These are phyloP conservation scores for Philereme vetulata DNA, from an alignment of 2,888 invertebrate species.

Conservation along the genomic window DNA sequence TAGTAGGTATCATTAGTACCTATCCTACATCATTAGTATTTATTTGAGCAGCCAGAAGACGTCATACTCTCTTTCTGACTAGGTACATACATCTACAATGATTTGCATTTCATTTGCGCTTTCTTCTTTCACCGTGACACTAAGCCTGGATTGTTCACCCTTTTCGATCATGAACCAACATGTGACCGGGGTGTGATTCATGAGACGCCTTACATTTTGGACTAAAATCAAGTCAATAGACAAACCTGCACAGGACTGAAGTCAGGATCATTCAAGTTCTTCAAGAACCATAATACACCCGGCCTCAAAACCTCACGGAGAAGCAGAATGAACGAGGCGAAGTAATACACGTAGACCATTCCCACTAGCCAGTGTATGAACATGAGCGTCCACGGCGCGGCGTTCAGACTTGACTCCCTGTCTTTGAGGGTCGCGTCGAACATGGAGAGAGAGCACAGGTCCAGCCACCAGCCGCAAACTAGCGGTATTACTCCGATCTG, in stretches of 20 bases:
- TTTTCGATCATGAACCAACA: too few relatives aligned
- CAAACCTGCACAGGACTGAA: constrained; percentile 98
- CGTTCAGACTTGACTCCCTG: constrained; percentile 93
- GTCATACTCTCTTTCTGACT: too few relatives aligned
- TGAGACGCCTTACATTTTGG: too few relatives aligned
- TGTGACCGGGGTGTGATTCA: too few relatives aligned
- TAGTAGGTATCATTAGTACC: too few relatives aligned
- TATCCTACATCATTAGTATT: too few relatives aligned
- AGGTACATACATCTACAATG: too few relatives aligned
- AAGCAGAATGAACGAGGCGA: constrained; percentile 97
- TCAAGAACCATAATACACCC: constrained; percentile 98
- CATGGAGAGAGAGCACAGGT: constrained; percentile 97
- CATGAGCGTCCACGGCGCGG: constrained; percentile 97
- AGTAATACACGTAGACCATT: constrained; percentile 99
- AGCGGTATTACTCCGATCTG: constrained; percentile 96
- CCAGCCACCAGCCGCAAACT: constrained; percentile 99
- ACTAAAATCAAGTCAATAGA: background rate
- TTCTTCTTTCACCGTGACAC: too few relatives aligned
- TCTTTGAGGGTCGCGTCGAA: constrained; percentile 95
- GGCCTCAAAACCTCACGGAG: constrained; percentile 97
- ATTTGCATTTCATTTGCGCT: too few relatives aligned
- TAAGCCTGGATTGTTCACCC: too few relatives aligned
- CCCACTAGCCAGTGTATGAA: constrained; percentile 99
- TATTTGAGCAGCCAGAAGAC: too few relatives aligned
- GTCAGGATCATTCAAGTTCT: constrained; percentile 99